These are phyloP conservation scores for Pteruthius melanotis DNA, from an alignment of 2,113 vertebrate species.

Conservation along the genomic window DNA sequence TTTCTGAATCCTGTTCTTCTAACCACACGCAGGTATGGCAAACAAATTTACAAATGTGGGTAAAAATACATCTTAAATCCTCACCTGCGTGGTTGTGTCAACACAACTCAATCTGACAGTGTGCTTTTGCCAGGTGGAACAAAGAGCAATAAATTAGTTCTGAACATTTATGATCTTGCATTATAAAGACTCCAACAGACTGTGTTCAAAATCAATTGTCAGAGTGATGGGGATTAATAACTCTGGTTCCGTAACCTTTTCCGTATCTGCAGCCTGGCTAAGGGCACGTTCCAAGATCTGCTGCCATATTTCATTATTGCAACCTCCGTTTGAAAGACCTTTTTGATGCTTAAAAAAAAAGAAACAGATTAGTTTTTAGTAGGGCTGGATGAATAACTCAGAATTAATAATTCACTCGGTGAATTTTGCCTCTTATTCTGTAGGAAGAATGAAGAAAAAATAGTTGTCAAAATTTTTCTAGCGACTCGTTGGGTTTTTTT, in stretches of 20 bases:
- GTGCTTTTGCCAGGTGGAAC: conserved; percentile 61
- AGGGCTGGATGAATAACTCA: conserved; percentile 38
- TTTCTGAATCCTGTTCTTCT: not conserved
- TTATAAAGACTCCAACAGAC: conserved; percentile 65
- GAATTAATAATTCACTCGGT: conserved; percentile 49
- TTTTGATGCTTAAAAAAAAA: conserved; percentile 26
- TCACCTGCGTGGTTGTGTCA: conserved; percentile 24
- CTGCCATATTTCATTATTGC: conserved; percentile 67
- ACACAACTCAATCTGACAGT: conserved; percentile 49
- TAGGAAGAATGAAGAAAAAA: not conserved
- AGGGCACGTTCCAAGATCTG: conserved; percentile 42
- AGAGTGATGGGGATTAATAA: conserved; percentile 74
- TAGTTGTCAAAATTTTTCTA: not conserved
- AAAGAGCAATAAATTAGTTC: conserved; percentile 72
- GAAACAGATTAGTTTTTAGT: conserved; percentile 50
- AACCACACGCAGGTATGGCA: not conserved
- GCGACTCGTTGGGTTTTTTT: not conserved
- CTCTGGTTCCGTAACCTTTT: conserved; percentile 65
- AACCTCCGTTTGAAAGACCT: conserved; percentile 50
- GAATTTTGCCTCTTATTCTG: conserved; percentile 28
- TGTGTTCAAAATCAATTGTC: conserved; percentile 72
- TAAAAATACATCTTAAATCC: conserved; percentile 21
- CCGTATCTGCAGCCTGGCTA: conserved; percentile 11
- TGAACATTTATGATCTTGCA: conserved; percentile 69
- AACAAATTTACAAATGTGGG: conserved; percentile 12